These are phyloP conservation scores for Timema cristinae DNA, from an alignment of 2,888 invertebrate species.

Conservation along the genomic window DNA sequence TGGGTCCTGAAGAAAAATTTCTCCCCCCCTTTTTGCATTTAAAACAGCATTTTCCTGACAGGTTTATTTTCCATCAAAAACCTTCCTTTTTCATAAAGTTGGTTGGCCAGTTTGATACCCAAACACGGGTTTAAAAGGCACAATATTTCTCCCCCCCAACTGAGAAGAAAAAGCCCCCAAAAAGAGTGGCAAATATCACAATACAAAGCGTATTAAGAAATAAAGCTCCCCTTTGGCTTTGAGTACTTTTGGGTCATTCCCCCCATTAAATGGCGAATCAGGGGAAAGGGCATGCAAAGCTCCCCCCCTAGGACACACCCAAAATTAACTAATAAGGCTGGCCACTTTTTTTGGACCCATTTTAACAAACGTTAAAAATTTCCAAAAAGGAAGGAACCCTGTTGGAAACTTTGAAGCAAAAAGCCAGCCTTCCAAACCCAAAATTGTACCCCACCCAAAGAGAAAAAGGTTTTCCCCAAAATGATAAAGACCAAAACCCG, in stretches of 20 bases:
- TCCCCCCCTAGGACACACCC: slow-evolving; percentile 46
- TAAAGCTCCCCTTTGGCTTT: slow-evolving; percentile 41
- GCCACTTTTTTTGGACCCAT: slow-evolving; percentile 45
- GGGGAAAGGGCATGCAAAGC: slow-evolving; percentile 43
- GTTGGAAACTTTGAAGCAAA: slow-evolving; percentile 47
- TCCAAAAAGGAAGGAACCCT: slow-evolving; percentile 47
- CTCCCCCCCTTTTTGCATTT: slow-evolving; percentile 8
- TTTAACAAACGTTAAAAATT: slow-evolving; percentile 45
- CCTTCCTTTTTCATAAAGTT: slow-evolving; percentile 34
- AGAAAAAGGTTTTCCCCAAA: no score
- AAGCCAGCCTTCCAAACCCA: slow-evolving; percentile 46
- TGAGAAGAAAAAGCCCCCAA: slow-evolving; percentile 40
- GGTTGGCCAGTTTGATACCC: slow-evolving; percentile 36
- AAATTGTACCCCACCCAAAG: slow-evolving; percentile 44
- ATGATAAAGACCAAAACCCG: no score
- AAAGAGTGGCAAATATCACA: slow-evolving; percentile 40
- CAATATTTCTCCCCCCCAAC: slow-evolving; percentile 35
- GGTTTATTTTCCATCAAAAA: slow-evolving; percentile 30
- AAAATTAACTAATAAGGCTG: slow-evolving; percentile 45
- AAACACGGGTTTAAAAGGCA: slow-evolving; percentile 27
- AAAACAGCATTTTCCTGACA: slow-evolving; percentile 18
- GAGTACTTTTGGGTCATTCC: slow-evolving; percentile 40
- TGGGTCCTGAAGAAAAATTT: slow-evolving; percentile 25
- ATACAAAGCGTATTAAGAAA: slow-evolving; percentile 37
- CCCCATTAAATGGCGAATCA: slow-evolving; percentile 42